A percentile compares a stretch with the other conserved stretches of the same genome.
These are phyloP conservation scores for Podocnemis expansa DNA, from an alignment of 2,113 vertebrate genomes.

Conservation along the genomic window DNA sequence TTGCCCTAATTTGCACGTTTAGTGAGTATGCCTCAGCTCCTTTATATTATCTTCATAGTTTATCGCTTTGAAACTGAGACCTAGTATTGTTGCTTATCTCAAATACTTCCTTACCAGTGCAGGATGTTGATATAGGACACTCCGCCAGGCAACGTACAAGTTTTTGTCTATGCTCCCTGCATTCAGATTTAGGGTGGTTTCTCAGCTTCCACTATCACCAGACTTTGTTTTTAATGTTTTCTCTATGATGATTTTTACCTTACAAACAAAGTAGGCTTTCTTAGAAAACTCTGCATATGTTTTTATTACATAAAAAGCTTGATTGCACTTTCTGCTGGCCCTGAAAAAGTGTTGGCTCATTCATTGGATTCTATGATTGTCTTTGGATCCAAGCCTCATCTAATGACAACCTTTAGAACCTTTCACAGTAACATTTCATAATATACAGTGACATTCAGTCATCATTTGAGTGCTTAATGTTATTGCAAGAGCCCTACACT, in stretches of 20 bases:
- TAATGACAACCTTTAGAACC: neutral
- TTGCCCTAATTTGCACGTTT: neutral
- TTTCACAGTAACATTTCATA: neutral
- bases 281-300: neutral
- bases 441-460: neutral
- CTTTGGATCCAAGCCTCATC: neutral
- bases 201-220: neutral
- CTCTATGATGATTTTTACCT: neutral
- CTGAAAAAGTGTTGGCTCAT: neutral
- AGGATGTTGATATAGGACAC: neutral
- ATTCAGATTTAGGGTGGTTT: neutral
- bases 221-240: neutral
- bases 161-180: neutral
- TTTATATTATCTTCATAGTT: neutral
- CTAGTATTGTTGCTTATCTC: neutral
- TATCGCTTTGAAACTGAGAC: neutral
- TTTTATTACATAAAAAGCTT: neutral
- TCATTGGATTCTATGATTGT: neutral
- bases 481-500: neutral
- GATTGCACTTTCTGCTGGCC: neutral
- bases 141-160: neutral
- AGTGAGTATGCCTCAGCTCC: neutral
- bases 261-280: neutral
- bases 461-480: neutral
- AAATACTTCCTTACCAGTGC: neutral